These are phyloP conservation scores for Rhaphigaster nebulosa DNA, from an alignment of 2,888 invertebrate genomes.

Conservation along the genomic window DNA sequence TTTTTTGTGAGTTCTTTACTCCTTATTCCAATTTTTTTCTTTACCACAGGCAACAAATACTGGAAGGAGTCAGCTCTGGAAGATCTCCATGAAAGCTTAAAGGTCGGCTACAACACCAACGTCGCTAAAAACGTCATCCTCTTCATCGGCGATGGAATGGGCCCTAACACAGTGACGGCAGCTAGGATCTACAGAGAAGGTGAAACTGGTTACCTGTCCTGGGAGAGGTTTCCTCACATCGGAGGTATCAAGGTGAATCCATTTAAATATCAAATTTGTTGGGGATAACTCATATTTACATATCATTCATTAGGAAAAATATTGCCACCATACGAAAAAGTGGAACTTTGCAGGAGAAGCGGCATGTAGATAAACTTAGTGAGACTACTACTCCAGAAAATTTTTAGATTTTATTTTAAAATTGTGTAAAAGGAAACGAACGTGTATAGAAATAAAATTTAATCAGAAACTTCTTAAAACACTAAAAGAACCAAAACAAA, in stretches of 20 bases:
- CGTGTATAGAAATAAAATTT: too few relatives aligned
- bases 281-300: too few relatives aligned
- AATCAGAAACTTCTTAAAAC: too few relatives aligned
- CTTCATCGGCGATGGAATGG: slow-evolving; percentile 94
- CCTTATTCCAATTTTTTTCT: not conserved
- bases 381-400: too few relatives aligned
- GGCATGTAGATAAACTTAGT: too few relatives aligned
- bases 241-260: slow-evolving; percentile 84
- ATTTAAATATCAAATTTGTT: not conserved
- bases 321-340: too few relatives aligned
- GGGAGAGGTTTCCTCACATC: slow-evolving; percentile 86
- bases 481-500: too few relatives aligned
- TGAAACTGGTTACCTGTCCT: slow-evolving; percentile 80
- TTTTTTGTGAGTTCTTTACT: too few relatives aligned
- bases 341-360: too few relatives aligned
- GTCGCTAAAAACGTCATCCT: slow-evolving; percentile 86
- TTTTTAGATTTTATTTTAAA: too few relatives aligned
- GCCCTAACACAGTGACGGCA: slow-evolving; percentile 85
- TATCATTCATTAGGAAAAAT: too few relatives aligned
- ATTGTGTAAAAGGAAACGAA: too few relatives aligned
- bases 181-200: slow-evolving; percentile 84
- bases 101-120: slow-evolving; percentile 73
- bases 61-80: slow-evolving; percentile 58
- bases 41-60: not conserved
- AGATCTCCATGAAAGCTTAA: slow-evolving; percentile 73